Percentiles rank a stretch among this genome's conserved stretches.
phyloP scores from a whole-genome alignment of 1,140 invertebrate species.

The Apolygus lucorum region DNA sequence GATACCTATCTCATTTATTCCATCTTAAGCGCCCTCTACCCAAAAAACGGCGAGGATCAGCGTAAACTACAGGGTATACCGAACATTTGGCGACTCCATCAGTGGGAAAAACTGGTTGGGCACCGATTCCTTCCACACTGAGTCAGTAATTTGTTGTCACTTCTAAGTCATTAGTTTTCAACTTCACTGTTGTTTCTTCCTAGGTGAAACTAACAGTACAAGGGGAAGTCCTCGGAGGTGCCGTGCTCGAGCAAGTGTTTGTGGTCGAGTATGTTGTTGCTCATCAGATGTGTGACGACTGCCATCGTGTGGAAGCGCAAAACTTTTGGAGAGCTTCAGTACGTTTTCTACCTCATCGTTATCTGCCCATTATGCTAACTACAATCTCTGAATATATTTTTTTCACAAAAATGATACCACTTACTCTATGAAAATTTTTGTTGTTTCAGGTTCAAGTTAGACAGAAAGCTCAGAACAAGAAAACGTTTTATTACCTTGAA shows the following conservation, averaged over 20 bases:
- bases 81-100: too few relatives aligned
- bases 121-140: neutral
- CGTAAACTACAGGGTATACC: too few relatives aligned
- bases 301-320: constrained; percentile 92
- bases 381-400: neutral
- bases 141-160: neutral
- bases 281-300: constrained; percentile 95
- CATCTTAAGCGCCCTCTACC: too few relatives aligned
- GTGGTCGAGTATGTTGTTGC: constrained; percentile 87
- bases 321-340: constrained; percentile 92
- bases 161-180: neutral
- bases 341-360: constrained; percentile 40
- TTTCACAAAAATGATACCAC: neutral
- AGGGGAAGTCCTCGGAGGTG: constrained; percentile 77
- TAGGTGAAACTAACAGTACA: constrained; percentile 93
- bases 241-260: constrained; percentile 84
- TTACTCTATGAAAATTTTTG: too few relatives aligned
- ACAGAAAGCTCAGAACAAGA: constrained; percentile 86
- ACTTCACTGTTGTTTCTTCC: constrained; percentile 28
- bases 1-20: too few relatives aligned
- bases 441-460: constrained; percentile 63
- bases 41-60: too few relatives aligned
- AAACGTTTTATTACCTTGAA: constrained; percentile 97
- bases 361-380: too few relatives aligned
- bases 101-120: too few relatives aligned